Conservation (phyloP, 2,797 vertebrate genomes). For the Girardinus metallicus region DNA sequence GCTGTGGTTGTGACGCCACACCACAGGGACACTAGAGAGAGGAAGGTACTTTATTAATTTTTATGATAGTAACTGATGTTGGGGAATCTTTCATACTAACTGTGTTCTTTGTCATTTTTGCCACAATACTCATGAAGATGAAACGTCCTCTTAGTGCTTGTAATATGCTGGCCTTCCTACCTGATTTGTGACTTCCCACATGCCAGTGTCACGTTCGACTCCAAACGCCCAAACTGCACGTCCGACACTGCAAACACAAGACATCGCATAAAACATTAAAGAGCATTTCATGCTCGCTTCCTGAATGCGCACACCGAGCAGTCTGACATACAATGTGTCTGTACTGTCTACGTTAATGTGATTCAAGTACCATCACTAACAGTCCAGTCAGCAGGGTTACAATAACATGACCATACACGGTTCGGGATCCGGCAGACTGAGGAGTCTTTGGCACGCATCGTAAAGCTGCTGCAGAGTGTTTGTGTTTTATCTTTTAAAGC, state of each 20-base stretch:
- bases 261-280: slow-evolving; percentile 42
- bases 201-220: slow-evolving; percentile 78
- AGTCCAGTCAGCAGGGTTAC: slow-evolving; percentile 41
- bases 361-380: slow-evolving; percentile 51
- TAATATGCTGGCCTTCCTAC: slow-evolving; percentile 56
- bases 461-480: slow-evolving; percentile 36
- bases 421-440: slow-evolving; percentile 23
- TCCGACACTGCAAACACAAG: slow-evolving; percentile 77
- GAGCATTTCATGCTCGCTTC: slow-evolving; percentile 14
- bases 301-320: slow-evolving; percentile 22
- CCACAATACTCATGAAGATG: not conserved
- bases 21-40: slow-evolving; percentile 68
- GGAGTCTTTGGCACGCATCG: slow-evolving; percentile 32
- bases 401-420: slow-evolving; percentile 76
- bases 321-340: slow-evolving; percentile 32
- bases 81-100: not conserved
- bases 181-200: slow-evolving; percentile 73
- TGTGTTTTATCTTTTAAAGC: slow-evolving; percentile 10
- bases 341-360: slow-evolving; percentile 43
- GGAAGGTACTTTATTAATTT: slow-evolving; percentile 20
- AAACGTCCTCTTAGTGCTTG: not conserved
- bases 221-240: slow-evolving; percentile 77
- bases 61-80: not conserved
- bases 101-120: not conserved
- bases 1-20: slow-evolving; percentile 78